phyloP scores from a whole-genome alignment of 2,113 vertebrate species.

The Camelus dromedarius region DNA sequence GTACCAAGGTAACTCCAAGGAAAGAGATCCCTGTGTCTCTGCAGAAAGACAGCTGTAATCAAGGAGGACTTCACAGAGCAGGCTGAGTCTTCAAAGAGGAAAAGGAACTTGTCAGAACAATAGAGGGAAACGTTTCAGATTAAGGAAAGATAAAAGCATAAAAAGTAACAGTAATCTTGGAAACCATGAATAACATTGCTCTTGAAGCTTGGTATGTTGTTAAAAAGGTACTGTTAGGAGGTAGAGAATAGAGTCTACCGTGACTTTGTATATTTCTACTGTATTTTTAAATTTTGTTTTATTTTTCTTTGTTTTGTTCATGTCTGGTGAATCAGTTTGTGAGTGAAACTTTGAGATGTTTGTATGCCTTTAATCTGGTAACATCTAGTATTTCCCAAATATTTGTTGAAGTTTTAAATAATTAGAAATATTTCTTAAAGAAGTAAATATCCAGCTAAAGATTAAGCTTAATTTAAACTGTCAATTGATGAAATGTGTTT shows the following conservation, averaged over 20 bases:
- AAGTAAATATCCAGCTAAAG: background rate
- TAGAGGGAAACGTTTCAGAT: background rate
- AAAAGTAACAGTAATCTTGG: background rate
- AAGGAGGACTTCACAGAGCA: background rate
- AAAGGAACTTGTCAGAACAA: background rate
- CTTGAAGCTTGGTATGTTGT: background rate
- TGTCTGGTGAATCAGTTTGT: background rate
- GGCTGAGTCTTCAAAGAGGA: background rate
- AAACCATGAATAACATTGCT: background rate
- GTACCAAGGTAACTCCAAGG: background rate
- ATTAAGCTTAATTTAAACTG: background rate
- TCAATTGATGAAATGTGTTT: background rate
- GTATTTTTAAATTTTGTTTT: background rate
- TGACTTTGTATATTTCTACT: background rate
- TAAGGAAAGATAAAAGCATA: background rate
- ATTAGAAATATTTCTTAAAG: conserved; percentile 1
- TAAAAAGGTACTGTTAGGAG: background rate
- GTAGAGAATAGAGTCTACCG: background rate
- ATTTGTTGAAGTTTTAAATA: conserved; percentile 29
- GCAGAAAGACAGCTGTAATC: background rate
- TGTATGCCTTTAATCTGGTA: background rate
- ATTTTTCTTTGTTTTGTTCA: background rate
- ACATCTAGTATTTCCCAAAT: background rate
- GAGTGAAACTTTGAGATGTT: background rate
- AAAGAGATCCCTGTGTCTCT: background rate